Evolutionary conservation across 2,888 invertebrate genomes (phyloP).

Genomic region (Eilema caniola): DNA sequence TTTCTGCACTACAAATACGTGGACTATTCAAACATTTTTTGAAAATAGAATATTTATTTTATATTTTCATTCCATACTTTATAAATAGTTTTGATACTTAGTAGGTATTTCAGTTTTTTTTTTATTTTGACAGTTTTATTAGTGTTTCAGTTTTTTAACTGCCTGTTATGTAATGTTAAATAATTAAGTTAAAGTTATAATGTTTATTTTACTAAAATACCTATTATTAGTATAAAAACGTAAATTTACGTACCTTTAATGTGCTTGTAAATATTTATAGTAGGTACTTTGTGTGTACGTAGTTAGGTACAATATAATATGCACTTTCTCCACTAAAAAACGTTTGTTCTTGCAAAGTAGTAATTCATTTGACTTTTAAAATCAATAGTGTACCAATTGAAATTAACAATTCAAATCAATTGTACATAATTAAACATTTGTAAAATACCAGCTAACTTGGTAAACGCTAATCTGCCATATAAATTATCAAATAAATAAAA

Average conservation of each 20-base stretch:
- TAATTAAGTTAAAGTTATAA: no score
- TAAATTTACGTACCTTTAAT: background rate
- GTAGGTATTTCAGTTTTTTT: no score
- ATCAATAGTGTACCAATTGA: constrained; percentile 5
- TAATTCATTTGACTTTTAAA: constrained; percentile 12
- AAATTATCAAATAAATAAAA: no score
- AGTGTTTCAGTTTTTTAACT: background rate
- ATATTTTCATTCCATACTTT: no score
- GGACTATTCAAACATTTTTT: background rate
- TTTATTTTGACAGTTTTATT: background rate
- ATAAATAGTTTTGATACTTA: no score
- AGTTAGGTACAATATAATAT: background rate
- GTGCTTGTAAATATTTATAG: background rate
- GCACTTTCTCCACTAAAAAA: constrained; percentile 5
- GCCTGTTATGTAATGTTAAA: no score
- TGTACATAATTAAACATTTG: constrained; percentile 10
- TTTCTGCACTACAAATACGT: constrained; percentile 13
- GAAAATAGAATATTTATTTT: background rate
- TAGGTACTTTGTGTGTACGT: background rate
- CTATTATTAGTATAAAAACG: background rate
- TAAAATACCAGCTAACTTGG: background rate
- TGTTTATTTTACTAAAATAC: no score
- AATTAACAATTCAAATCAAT: background rate
- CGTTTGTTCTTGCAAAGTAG: background rate
- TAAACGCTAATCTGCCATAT: no score